Evolutionary conservation across 1,140 invertebrate genomes (phyloP).

Genomic region (Drosophila tani): DNA sequence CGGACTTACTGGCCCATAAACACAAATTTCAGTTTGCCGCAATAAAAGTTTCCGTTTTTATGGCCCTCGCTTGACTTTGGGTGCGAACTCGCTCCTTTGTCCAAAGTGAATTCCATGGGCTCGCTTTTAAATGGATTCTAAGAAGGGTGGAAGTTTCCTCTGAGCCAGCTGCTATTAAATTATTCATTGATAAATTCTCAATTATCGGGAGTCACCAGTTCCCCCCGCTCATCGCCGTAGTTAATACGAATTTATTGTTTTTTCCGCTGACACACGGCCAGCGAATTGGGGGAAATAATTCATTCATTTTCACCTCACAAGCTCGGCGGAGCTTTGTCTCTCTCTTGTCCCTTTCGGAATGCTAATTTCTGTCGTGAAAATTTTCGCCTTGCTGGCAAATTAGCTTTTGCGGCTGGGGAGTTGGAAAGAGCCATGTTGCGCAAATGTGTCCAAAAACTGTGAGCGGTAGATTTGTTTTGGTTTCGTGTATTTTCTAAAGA

Average conservation of each 20-base stretch:
- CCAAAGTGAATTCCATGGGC: slow-evolving; percentile 55
- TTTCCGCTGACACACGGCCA: slow-evolving; percentile 27
- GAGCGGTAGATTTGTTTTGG: slow-evolving; percentile 48
- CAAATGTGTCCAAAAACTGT: slow-evolving; percentile 43
- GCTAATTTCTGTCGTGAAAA: slow-evolving; percentile 48
- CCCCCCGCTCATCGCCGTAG: neutral
- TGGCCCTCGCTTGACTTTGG: slow-evolving; percentile 51
- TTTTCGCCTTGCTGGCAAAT: slow-evolving; percentile 56
- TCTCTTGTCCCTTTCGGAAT: slow-evolving; percentile 12
- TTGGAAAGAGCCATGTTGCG: slow-evolving; percentile 5
- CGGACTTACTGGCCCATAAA: slow-evolving; percentile 39
- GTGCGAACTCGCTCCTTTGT: slow-evolving; percentile 11
- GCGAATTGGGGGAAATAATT: slow-evolving; percentile 38
- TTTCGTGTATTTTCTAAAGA: slow-evolving; percentile 20
- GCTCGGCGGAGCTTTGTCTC: neutral
- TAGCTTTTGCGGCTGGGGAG: slow-evolving; percentile 13
- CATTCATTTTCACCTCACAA: slow-evolving; percentile 25
- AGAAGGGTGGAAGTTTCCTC: neutral
- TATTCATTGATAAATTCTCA: slow-evolving; percentile 53
- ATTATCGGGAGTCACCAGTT: slow-evolving; percentile 32
- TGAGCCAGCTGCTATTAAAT: slow-evolving; percentile 12
- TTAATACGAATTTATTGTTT: slow-evolving; percentile 52
- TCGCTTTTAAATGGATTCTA: slow-evolving; percentile 1
- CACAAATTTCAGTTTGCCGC: slow-evolving; percentile 47
- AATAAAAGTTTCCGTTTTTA: slow-evolving; percentile 59